Base-by-base conservation (phyloP, 2,888 invertebrate species). In the Eupithecia centaureata region DNA sequence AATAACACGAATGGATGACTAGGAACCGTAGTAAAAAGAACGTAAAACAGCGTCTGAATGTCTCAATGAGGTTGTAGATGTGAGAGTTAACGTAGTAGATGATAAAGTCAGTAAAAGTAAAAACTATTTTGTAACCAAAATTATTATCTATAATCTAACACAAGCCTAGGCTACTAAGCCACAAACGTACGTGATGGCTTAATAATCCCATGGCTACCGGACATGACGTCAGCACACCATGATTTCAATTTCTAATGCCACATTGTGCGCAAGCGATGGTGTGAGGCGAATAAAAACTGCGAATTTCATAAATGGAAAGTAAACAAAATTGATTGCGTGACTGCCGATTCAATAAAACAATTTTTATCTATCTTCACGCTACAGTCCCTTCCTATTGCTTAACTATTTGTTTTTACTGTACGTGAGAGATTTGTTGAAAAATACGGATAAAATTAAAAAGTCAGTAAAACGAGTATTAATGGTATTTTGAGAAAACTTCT, bases 191-290 rank as follows among this genome's bases (percentile, higher is more conserved):
- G 63, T 61, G 67, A 66, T 61, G 60, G 70, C 63, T 60, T 72
- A 70, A 63, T 65, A 63, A 65, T 69, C 69, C 71, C 70, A 72
- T 75, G 68, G 68, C 66, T 73, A 77, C 79, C 82, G 86, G 86
- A 86, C 76, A 69, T 86, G 86, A 86, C 84, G 82, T 76, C 81
- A 80, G 35, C 72, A 56, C 63, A 70, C 77, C 77, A 81, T 82
- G 70, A 79, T 83, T 83, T 77, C 74, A 76, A 84, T 81, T 80
- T 80, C 77, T 83, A 84, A 83, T 75, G 77, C 76, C 79, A 79
- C 73, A 83, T 86, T 84, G 80, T 79, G 79, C 80, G 78, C 83
- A 77, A 76, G 83, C 81, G 75, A 76, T 72, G 70, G 56, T 70
- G 73, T 69, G 73, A 69, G 62, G 60, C 63, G 74, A 70, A 76